phyloP scores from a whole-genome alignment of 2,797 vertebrate species.

The Leontopithecus rosalia region DNA sequence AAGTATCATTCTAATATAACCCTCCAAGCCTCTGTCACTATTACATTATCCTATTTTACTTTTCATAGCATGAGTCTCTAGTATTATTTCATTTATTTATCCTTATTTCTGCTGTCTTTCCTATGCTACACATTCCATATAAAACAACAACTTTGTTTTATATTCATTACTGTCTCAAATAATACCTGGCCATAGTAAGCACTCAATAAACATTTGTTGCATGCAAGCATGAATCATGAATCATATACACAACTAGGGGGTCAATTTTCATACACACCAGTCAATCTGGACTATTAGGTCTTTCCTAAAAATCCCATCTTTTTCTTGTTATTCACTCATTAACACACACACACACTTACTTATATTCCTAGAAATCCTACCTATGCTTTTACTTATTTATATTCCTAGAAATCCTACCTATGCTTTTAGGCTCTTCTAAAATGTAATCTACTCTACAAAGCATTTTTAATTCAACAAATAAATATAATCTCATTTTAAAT shows the following conservation, averaged over 20 bases:
- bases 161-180: not conserved
- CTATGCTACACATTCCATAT: not conserved
- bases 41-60: not conserved
- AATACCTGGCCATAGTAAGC: not conserved
- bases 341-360: too few species aligned
- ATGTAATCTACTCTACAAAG: not conserved
- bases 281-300: not conserved
- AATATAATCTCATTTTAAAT: not conserved
- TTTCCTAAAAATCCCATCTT: not conserved
- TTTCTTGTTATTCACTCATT: not conserved
- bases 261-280: not conserved
- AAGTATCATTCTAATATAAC: not conserved
- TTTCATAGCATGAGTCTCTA: not conserved
- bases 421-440: not conserved
- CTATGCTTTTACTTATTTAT: not conserved
- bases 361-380: not conserved
- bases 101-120: not conserved
- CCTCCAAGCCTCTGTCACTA: not conserved
- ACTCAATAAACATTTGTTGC: not conserved
- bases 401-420: not conserved
- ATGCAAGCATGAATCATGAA: too few species aligned
- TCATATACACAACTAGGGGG: too few species aligned
- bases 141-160: not conserved
- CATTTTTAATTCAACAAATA: not conserved
- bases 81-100: not conserved